Conservation (phyloP, 2,888 invertebrate species). For the Brachyptera risi region DNA sequence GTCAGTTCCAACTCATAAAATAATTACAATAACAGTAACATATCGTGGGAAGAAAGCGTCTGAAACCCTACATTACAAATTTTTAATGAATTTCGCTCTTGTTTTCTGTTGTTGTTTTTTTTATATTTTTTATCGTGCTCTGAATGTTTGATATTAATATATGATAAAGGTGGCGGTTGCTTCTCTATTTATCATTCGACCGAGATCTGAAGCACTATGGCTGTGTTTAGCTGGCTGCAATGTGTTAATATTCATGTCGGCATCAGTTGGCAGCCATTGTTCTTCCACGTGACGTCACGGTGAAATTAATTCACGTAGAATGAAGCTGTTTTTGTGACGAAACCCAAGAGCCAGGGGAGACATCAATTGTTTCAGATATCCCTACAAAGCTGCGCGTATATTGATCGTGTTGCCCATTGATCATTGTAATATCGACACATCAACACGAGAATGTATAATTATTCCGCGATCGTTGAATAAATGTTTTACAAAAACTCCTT, state of each 20-base stretch:
- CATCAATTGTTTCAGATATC: no score
- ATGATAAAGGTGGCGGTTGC: background rate
- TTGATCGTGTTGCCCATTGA: no score
- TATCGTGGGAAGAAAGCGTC: conserved; percentile 21
- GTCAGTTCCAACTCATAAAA: conserved; percentile 18
- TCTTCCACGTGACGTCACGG: conserved; percentile 24
- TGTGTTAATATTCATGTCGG: conserved; percentile 28
- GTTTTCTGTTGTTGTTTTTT: background rate
- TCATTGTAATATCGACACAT: no score
- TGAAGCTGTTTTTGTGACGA: conserved; percentile 8
- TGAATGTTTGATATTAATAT: conserved; percentile 15
- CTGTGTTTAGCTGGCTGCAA: no score
- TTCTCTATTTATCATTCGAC: conserved; percentile 7
- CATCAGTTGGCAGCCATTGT: conserved; percentile 21
- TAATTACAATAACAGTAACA: conserved; percentile 16
- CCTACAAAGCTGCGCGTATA: no score
- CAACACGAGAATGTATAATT: no score
- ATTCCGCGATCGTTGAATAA: no score
- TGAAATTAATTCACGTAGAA: conserved; percentile 23
- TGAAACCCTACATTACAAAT: conserved; percentile 5
- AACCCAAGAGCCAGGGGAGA: no score
- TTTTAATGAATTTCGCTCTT: conserved; percentile 24
- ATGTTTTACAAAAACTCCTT: no score
- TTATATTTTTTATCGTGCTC: conserved; percentile 16
- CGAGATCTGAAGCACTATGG: conserved; percentile 2